Evolutionary conservation across 2,797 vertebrate species (phyloP), one percentile per base, ranked within the genome.

Genomic region (Syngnathus acus): DNA sequence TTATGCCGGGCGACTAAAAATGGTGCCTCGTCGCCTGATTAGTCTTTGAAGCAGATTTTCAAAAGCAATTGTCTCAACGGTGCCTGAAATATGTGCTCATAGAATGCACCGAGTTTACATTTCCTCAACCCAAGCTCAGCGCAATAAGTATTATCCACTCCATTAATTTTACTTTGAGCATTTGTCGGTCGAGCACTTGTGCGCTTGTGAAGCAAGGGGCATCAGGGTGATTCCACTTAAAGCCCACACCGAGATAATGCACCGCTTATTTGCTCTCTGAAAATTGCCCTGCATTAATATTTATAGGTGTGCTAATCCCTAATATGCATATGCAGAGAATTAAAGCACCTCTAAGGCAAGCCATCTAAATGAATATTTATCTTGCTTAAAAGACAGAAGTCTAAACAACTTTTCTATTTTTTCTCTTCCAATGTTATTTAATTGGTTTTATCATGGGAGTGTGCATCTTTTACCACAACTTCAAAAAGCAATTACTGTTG

Each of bases 281-380:
- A 89, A 89, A 89, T 89, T 88, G 77, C 79, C 76, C 75, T 40
- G 57, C 85, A 89, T 92, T 90, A 89, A 91, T 92, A 91, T 92
- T 90, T 87, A 91, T 90, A 79, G 76, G 74, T 87, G 79, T 81
- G 83, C 89, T 90, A 86, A 90, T 91, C 89, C 87, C 75, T 72
- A 70, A 72, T 86, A 82, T 89, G 86, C 88, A 84, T 87, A 86
- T 86, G 85, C 68, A 76, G 75, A 78, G 71, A 82, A 81, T 85
- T 80, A 74, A 85, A 79, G 84, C 79, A 86, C 80, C 82, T 87
- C 72, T 84, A 62, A 89, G 90, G 91, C 90, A 86, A 89, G 71
- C 82, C 82, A 78, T 82, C 80, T 88, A 84, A 90, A 90, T 89
- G 86, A 68, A 76, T 67, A 88, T 91, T 91, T 89, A 88, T 85